phyloP scores from a whole-genome alignment of 2,113 vertebrate genomes.

The Cephalopholis sonnerati region DNA sequence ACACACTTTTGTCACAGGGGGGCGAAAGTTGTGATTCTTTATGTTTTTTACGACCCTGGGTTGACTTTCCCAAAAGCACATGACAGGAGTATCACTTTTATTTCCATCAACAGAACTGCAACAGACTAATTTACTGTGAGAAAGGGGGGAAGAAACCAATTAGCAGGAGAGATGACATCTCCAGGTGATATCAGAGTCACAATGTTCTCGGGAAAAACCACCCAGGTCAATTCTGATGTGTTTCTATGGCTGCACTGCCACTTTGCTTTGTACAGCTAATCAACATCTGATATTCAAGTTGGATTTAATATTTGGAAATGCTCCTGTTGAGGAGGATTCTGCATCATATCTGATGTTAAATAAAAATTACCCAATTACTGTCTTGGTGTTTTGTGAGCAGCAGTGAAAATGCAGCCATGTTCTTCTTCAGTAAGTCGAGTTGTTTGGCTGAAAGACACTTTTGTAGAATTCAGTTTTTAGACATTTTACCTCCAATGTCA shows the following conservation, averaged over 20 bases:
- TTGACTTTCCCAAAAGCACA: slow-evolving; percentile 38
- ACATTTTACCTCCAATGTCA: slow-evolving; percentile 42
- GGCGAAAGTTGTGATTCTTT: background rate
- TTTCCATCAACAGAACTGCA: slow-evolving; percentile 9
- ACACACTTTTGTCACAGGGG: slow-evolving; percentile 36
- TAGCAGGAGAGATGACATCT: slow-evolving; percentile 25
- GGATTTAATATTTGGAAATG: background rate
- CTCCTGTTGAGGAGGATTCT: slow-evolving; percentile 17
- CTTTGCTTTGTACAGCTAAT: slow-evolving; percentile 40
- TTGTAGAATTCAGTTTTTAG: slow-evolving; percentile 11
- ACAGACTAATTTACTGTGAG: background rate
- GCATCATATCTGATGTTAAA: slow-evolving; percentile 3
- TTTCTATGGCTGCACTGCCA: slow-evolving; percentile 12
- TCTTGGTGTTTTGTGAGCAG: slow-evolving; percentile 10
- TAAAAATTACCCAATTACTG: slow-evolving; percentile 7
- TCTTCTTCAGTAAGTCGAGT: background rate
- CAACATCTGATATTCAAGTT: slow-evolving; percentile 14
- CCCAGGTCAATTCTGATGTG: slow-evolving; percentile 26
- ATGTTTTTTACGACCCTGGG: slow-evolving; percentile 1
- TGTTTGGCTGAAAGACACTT: slow-evolving; percentile 48
- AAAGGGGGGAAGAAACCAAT: slow-evolving; percentile 11
- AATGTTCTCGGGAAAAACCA: slow-evolving; percentile 39
- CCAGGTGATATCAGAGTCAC: slow-evolving; percentile 39
- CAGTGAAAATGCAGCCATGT: slow-evolving; percentile 50
- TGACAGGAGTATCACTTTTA: slow-evolving; percentile 31